A percentile compares a stretch with the other conserved stretches of the same genome.
These are phyloP conservation scores for Naja naja DNA, from an alignment of 2,113 vertebrate species.

Conservation along the genomic window DNA sequence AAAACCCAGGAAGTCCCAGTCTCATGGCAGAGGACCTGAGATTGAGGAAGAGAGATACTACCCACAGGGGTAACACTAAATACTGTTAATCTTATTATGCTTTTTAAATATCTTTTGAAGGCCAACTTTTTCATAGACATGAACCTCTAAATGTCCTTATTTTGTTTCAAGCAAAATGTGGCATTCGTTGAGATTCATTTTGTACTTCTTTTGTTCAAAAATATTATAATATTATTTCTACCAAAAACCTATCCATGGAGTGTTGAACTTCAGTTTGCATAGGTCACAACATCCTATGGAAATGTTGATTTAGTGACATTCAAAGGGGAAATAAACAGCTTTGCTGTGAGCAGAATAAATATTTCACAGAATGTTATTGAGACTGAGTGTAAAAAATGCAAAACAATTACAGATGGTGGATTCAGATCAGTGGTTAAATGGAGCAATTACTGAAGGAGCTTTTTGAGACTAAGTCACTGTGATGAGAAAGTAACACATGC, in stretches of 20 bases:
- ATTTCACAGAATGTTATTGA: conserved; percentile 7
- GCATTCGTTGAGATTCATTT: neutral
- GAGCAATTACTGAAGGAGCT: conserved; percentile 7
- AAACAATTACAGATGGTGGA: conserved; percentile 22
- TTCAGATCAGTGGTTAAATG: conserved; percentile 30
- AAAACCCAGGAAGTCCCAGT: neutral
- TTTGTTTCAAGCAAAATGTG: neutral
- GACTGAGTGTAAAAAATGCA: neutral
- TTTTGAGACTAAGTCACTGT: neutral
- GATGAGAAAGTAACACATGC: conserved; percentile 15
- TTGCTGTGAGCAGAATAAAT: neutral
- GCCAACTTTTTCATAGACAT: neutral
- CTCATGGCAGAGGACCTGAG: neutral
- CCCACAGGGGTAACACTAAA: neutral
- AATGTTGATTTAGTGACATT: neutral
- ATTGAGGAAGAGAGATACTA: neutral
- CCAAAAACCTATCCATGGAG: neutral
- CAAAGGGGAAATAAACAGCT: neutral
- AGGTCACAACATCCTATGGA: neutral
- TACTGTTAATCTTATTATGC: neutral
- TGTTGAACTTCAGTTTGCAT: neutral
- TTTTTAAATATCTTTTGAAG: neutral
- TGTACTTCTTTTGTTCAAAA: neutral
- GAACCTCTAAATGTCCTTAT: neutral
- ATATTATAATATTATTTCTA: no score